A percentile compares a stretch with the other conserved stretches of the same genome.
Conservation (phyloP, 2,888 invertebrate genomes). For the Agrochola circellaris region DNA sequence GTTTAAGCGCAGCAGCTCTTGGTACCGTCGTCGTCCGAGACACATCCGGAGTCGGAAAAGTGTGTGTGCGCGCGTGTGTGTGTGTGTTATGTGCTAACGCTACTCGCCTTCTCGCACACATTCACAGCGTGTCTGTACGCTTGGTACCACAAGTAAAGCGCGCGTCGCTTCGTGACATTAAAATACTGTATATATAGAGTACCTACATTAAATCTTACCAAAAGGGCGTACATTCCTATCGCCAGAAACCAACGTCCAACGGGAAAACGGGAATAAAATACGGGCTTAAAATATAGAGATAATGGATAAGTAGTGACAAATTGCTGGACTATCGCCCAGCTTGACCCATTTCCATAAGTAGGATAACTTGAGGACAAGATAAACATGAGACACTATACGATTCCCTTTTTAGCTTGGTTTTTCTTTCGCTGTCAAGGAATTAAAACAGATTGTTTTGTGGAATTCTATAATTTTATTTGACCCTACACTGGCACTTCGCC, state of each 20-base stretch:
- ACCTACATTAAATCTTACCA: slow-evolving; percentile 14
- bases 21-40: no score
- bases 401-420: slow-evolving; percentile 21
- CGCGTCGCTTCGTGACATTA: no score
- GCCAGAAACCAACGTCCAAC: slow-evolving; percentile 8
- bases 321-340: slow-evolving; percentile 27
- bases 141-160: no score
- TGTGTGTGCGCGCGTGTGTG: no score
- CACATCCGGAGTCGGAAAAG: no score
- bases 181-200: no score
- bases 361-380: slow-evolving; percentile 40
- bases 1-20: no score
- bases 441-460: slow-evolving; percentile 4
- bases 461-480: background rate
- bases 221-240: slow-evolving; percentile 5
- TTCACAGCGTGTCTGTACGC: no score
- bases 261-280: slow-evolving; percentile 32
- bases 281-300: slow-evolving; percentile 44
- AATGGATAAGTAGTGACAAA: slow-evolving; percentile 50
- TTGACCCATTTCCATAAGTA: slow-evolving; percentile 55
- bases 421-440: slow-evolving; percentile 13
- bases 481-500: no score
- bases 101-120: no score
- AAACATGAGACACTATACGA: slow-evolving; percentile 30
- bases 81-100: no score